Conservation (phyloP, 2,797 vertebrate species). For the Myotis myotis region DNA sequence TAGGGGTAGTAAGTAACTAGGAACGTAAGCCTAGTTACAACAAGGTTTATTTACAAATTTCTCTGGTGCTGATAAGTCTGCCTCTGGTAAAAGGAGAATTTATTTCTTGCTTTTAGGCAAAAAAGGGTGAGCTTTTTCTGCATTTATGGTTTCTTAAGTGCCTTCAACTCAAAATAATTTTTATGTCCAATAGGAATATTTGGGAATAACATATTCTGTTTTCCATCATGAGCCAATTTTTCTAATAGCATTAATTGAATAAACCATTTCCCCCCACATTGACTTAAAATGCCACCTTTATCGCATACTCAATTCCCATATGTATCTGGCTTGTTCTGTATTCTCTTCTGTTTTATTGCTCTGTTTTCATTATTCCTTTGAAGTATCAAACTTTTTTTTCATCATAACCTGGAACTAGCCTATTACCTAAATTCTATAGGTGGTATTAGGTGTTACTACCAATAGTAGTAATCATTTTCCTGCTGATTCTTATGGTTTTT, state of each 20-base stretch:
- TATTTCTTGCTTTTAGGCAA: background rate
- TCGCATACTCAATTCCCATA: background rate
- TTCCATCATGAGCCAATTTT: background rate
- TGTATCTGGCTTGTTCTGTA: background rate
- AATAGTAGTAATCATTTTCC: background rate
- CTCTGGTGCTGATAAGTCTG: background rate
- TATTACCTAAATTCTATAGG: background rate
- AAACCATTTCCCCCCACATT: background rate
- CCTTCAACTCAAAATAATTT: background rate
- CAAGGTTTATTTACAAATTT: background rate
- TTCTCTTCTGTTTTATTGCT: constrained; percentile 6
- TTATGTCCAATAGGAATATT: background rate
- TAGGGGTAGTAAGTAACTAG: background rate
- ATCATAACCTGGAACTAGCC: background rate
- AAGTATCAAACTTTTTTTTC: background rate
- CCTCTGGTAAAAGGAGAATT: background rate
- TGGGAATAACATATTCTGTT: background rate
- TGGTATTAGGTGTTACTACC: background rate
- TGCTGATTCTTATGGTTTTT: constrained; percentile 10
- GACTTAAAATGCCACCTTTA: background rate
- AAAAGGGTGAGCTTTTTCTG: background rate
- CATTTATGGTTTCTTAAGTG: background rate
- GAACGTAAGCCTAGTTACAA: background rate
- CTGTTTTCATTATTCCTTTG: background rate
- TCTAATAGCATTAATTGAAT: background rate